These are phyloP conservation scores for Eublepharis macularius DNA, from an alignment of 2,113 vertebrate genomes.

Conservation along the genomic window DNA sequence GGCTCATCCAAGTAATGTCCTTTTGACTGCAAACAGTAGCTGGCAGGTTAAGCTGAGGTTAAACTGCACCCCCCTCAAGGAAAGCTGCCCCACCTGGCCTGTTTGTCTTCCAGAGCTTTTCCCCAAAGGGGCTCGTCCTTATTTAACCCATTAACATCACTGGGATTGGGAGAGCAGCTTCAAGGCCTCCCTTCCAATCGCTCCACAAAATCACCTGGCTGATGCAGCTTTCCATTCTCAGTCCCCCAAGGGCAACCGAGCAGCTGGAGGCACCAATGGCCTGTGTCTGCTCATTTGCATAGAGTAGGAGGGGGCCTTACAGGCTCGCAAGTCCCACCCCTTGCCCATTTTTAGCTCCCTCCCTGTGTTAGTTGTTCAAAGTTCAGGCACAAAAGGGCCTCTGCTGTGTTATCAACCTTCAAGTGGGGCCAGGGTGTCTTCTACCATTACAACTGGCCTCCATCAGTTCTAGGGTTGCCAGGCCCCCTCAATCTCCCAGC, in stretches of 20 bases:
- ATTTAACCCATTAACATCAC: slow-evolving; percentile 10
- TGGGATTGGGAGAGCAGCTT: background rate
- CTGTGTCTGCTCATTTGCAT: too few species aligned
- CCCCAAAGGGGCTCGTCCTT: background rate
- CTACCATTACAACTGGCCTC: too few species aligned
- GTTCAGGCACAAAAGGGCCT: too few species aligned
- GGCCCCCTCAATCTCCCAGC: too few species aligned
- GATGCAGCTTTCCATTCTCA: background rate
- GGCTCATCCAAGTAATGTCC: slow-evolving; percentile 72
- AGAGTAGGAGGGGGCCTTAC: too few species aligned
- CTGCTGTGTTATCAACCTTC: too few species aligned
- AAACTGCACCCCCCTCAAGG: slow-evolving; percentile 79
- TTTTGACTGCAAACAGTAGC: slow-evolving; percentile 75
- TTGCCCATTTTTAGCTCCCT: background rate
- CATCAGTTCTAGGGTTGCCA: too few species aligned
- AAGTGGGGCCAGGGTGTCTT: too few species aligned
- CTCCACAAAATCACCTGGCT: background rate
- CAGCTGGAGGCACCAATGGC: background rate
- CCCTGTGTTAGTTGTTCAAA: background rate
- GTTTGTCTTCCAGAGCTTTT: slow-evolving; percentile 3
- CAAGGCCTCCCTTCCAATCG: slow-evolving; percentile 2
- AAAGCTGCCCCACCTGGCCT: slow-evolving; percentile 71
- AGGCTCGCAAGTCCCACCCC: too few species aligned
- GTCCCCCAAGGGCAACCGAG: background rate
- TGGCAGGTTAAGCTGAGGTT: slow-evolving; percentile 76